Conservation (phyloP, 2,113 vertebrate genomes). For the Ochotona princeps region DNA sequence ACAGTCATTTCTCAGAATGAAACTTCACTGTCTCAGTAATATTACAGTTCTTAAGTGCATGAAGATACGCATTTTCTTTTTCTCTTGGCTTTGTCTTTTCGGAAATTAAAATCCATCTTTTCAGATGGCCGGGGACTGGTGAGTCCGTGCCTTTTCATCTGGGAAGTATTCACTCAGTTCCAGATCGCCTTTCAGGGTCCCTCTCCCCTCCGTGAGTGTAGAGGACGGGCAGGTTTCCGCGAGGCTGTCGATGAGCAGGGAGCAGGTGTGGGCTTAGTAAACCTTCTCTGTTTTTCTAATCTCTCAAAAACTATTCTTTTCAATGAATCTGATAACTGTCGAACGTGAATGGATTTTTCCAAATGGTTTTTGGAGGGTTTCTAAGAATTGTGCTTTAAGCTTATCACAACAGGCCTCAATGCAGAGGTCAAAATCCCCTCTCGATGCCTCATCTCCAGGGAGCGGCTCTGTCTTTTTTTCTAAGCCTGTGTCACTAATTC, state of each 20-base stretch:
- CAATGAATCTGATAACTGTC: slow-evolving; percentile 44
- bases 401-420: background rate
- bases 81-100: slow-evolving; percentile 68
- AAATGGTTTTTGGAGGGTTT: background rate
- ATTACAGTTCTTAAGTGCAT: slow-evolving; percentile 62
- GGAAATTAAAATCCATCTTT: slow-evolving; percentile 78
- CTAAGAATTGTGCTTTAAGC: background rate
- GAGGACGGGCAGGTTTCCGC: background rate
- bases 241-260: background rate
- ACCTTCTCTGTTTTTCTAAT: slow-evolving; percentile 15
- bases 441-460: background rate
- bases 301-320: slow-evolving; percentile 50
- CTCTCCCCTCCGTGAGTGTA: background rate
- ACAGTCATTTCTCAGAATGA: slow-evolving; percentile 77
- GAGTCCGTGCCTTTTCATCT: slow-evolving; percentile 17
- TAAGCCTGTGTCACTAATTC: background rate
- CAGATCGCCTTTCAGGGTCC: slow-evolving; percentile 10
- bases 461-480: background rate
- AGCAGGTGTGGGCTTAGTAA: background rate
- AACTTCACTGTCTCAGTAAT: slow-evolving; percentile 74
- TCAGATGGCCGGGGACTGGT: background rate
- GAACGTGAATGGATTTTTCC: slow-evolving; percentile 39
- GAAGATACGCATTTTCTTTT: slow-evolving; percentile 48
- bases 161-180: slow-evolving; percentile 61
- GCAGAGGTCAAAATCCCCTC: background rate